A percentile compares a stretch with the other conserved stretches of the same genome.
Conservation (phyloP, 1,140 invertebrate species). For the Dermatophagoides farinae region DNA sequence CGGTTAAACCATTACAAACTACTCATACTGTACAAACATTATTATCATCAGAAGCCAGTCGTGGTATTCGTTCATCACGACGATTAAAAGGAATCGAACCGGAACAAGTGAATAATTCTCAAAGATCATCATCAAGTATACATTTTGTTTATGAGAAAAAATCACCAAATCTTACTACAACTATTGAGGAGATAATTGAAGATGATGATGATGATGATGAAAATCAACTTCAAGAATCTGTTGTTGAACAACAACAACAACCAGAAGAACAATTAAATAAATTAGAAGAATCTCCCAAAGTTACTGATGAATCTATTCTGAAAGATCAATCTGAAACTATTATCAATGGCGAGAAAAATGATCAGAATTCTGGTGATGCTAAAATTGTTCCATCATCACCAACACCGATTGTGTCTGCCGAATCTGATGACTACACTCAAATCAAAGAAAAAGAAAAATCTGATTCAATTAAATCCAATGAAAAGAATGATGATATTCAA, state of each 20-base stretch:
- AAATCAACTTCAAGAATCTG: too few relatives aligned
- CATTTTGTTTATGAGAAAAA: constrained; percentile 1
- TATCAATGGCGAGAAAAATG: too few relatives aligned
- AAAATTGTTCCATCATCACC: too few relatives aligned
- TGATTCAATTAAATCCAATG: neutral
- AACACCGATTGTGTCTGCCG: neutral
- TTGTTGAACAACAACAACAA: too few relatives aligned
- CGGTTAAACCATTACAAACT: neutral
- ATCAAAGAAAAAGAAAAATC: too few relatives aligned
- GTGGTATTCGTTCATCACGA: neutral
- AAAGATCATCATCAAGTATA: neutral
- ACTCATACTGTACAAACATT: neutral
- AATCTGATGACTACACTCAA: neutral
- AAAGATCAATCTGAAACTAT: too few relatives aligned
- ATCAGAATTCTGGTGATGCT: too few relatives aligned
- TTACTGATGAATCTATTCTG: neutral
- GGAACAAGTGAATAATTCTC: neutral
- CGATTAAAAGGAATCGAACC: constrained; percentile 9
- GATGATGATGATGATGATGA: too few relatives aligned
- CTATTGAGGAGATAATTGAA: too few relatives aligned
- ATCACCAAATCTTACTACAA: neutral
- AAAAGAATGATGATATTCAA: neutral
- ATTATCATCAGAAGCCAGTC: neutral
- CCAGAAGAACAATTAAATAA: neutral
- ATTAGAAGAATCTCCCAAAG: neutral